phyloP scores from a whole-genome alignment of 2,888 invertebrate genomes.

The Idaea straminata region DNA sequence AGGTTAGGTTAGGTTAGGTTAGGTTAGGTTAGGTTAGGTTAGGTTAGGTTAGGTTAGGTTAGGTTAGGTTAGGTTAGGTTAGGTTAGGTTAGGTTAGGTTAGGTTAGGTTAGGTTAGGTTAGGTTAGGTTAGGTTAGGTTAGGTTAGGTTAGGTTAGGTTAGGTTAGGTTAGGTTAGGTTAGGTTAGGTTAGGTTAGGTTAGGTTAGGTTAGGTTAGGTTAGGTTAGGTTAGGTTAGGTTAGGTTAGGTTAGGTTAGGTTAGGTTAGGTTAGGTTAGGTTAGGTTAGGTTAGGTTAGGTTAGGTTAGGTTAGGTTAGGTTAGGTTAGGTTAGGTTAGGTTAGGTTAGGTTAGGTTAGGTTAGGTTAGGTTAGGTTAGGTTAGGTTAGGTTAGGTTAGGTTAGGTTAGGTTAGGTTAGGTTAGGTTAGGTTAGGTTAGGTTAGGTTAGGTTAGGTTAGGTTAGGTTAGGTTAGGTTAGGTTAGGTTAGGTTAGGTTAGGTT shows the following conservation, averaged over 20 bases:
- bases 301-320: constrained; percentile 1
- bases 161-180: constrained; percentile 1
- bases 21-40: constrained; percentile 1
- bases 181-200: constrained; percentile 1
- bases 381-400: constrained; percentile 1
- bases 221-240: constrained; percentile 1
- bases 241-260: constrained; percentile 1
- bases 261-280: constrained; percentile 1
- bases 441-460: constrained; percentile 1
- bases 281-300: constrained; percentile 1
- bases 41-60: constrained; percentile 1
- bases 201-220: constrained; percentile 1
- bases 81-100: constrained; percentile 1
- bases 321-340: constrained; percentile 1
- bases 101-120: constrained; percentile 1
- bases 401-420: constrained; percentile 1
- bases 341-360: constrained; percentile 1
- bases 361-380: constrained; percentile 1
- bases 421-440: constrained; percentile 1
- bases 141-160: constrained; percentile 1
- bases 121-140: constrained; percentile 1
- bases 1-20: constrained; percentile 1
- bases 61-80: constrained; percentile 1
- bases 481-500: constrained; percentile 1
- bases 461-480: constrained; percentile 1